Evolutionary conservation across 2,797 vertebrate genomes (phyloP), one percentile per base, ranked within the genome.

Genomic region (Acipenser ruthenus): DNA sequence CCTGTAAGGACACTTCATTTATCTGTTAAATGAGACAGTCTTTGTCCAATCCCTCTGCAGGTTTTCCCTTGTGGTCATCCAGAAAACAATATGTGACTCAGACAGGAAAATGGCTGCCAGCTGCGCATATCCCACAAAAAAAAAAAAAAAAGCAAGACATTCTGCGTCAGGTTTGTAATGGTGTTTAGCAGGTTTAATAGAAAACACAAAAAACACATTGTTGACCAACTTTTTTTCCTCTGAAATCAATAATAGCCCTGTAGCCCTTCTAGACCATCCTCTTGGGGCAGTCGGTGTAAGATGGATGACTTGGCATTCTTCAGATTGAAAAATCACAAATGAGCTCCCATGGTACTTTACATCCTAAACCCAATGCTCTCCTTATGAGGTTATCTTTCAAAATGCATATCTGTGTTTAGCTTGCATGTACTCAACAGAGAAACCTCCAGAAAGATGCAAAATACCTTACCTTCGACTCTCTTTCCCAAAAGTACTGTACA

Each of bases 391-490:
- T 1, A 11, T 15, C 15, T 51, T 52, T 58, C 55, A 58, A 7
- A 58, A n/a, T 58, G 55, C 55, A n/a, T 58, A n/a, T 0, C 10
- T 11, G 55, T 13, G 55, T 58, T 11, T 58, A n/a, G 55, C 55
- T 18, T 18, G 18, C 5, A 37, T 37, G 37, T 58, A 7, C 15
- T 11, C 8, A 15, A 58, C 12, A n/a, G 10, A 13, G 55, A 15
- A 63, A 61, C 12, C 59, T 7, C 23, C 66, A 47, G 8, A 49
- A 37, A 15, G 11, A 58, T 1, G 60, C 6, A 58, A 49, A 77
- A 67, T 1, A 50, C 37, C 37, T 37, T 4, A 37, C 37, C 37
- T 4, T 37, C 5, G 37, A 37, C 5, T 37, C 37, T 37, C 37
- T 37, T 37, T 37, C 37, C 37, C 37, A 37, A 37, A 37, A 37